phyloP scores from a whole-genome alignment of 2,113 vertebrate species.

The Formicarius rufipectus region DNA sequence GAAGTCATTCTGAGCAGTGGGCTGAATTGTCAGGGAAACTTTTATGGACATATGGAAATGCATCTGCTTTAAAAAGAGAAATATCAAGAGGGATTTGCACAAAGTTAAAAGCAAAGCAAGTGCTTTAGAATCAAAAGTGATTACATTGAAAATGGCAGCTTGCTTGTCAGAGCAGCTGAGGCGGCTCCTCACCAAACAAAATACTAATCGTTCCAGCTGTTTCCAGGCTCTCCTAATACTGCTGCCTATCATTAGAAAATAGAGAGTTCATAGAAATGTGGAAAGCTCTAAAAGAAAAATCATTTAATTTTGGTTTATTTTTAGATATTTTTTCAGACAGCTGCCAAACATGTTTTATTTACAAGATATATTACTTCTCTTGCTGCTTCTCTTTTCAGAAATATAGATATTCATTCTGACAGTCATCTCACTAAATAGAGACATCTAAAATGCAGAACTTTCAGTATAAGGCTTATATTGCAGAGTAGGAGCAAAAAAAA shows the following conservation, averaged over 20 bases:
- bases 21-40: constrained; percentile 39
- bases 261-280: background rate
- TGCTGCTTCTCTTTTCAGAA: background rate
- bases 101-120: constrained; percentile 55
- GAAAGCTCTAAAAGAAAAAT: background rate
- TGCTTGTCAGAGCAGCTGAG: constrained; percentile 22
- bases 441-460: background rate
- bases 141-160: constrained; percentile 52
- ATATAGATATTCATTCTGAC: background rate
- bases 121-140: constrained; percentile 39
- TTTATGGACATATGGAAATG: constrained; percentile 47
- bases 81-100: constrained; percentile 48
- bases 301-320: background rate
- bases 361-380: background rate
- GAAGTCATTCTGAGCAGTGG: background rate
- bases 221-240: constrained; percentile 10
- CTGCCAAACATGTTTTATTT: constrained; percentile 5
- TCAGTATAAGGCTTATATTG: background rate
- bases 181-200: background rate
- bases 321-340: background rate
- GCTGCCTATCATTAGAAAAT: background rate
- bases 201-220: background rate
- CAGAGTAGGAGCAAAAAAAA: background rate
- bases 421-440: background rate
- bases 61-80: constrained; percentile 39